Conservation (phyloP, 2,797 vertebrate species). For the Oreonectes daqikongensis region DNA sequence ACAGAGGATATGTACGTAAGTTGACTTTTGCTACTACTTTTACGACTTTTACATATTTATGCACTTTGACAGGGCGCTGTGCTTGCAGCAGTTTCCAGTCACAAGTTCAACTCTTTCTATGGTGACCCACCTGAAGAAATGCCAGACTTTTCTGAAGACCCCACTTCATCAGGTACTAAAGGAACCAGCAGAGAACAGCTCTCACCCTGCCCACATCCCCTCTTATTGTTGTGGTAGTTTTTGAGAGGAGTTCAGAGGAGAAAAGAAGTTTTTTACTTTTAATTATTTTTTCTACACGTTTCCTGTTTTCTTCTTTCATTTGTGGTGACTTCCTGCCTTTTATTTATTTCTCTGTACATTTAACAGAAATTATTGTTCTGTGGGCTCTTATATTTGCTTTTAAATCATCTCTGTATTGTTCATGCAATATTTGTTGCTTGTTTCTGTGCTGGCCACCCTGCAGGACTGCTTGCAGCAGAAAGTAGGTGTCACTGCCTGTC, state of each 20-base stretch:
- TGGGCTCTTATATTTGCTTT: no score
- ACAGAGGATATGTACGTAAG: no score
- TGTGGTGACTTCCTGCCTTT: background rate
- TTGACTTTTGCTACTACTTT: no score
- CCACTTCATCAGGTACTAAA: slow-evolving; percentile 91
- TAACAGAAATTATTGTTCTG: background rate
- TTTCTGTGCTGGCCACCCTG: slow-evolving; percentile 86
- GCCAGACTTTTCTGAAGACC: slow-evolving; percentile 94
- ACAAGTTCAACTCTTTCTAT: slow-evolving; percentile 98
- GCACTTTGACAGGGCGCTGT: slow-evolving; percentile 86
- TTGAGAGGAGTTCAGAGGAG: slow-evolving; percentile 85
- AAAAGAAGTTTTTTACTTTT: background rate
- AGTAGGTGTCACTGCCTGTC: slow-evolving; percentile 86
- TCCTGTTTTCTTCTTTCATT: background rate
- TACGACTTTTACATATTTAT: no score
- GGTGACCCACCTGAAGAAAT: slow-evolving; percentile 97
- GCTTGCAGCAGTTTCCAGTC: slow-evolving; percentile 96
- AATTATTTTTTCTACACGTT: background rate
- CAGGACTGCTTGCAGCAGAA: slow-evolving; percentile 99
- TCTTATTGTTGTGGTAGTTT: background rate
- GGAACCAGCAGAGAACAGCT: background rate
- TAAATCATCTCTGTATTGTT: slow-evolving; percentile 37
- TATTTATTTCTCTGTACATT: background rate
- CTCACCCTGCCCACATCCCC: background rate
- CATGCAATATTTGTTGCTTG: slow-evolving; percentile 80